A percentile compares a stretch with the other conserved stretches of the same genome.
These are phyloP conservation scores for Aplysina aerophoba DNA, from an alignment of 37 sponge, comb jelly and placozoan species.

Conservation along the genomic window DNA sequence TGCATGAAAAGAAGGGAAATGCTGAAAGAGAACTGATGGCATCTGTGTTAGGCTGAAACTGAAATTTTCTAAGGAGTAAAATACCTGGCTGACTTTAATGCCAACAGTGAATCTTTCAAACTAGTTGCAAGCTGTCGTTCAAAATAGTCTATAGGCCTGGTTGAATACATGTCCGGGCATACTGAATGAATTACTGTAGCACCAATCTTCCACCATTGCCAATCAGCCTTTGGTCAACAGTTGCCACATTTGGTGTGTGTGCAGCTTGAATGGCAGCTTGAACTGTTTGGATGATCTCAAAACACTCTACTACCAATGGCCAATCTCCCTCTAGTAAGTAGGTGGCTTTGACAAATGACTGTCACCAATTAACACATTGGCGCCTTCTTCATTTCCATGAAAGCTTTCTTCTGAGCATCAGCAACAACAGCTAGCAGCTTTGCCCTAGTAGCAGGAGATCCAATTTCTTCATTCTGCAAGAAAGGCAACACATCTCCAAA, in stretches of 20 bases:
- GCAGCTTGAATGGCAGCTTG: background rate
- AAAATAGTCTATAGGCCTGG: slow-evolving; percentile 47
- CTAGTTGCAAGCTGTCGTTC: background rate
- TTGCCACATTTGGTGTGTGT: slow-evolving; percentile 43
- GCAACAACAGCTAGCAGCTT: slow-evolving; percentile 47
- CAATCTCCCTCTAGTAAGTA: slow-evolving; percentile 64
- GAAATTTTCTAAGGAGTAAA: slow-evolving; percentile 31
- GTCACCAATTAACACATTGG: slow-evolving; percentile 46
- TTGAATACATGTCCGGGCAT: slow-evolving; percentile 26
- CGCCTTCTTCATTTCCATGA: slow-evolving; percentile 46
- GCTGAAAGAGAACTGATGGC: too few relatives aligned
- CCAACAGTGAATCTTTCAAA: slow-evolving; percentile 23
- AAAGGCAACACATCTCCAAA: slow-evolving; percentile 56
- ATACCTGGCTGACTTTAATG: slow-evolving; percentile 41
- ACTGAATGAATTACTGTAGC: background rate
- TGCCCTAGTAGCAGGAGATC: slow-evolving; percentile 47
- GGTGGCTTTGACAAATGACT: slow-evolving; percentile 69
- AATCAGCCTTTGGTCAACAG: slow-evolving; percentile 14
- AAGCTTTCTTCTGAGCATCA: background rate
- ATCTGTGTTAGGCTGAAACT: too few relatives aligned
- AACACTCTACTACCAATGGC: slow-evolving; percentile 32
- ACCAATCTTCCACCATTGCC: background rate
- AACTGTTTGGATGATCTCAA: slow-evolving; percentile 7
- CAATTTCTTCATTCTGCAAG: slow-evolving; percentile 39
- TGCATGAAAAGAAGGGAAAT: too few relatives aligned